Evolutionary conservation across 1,140 invertebrate genomes (phyloP), one percentile per base, ranked within the genome.

Genomic region (Anadara kagoshimensis): DNA sequence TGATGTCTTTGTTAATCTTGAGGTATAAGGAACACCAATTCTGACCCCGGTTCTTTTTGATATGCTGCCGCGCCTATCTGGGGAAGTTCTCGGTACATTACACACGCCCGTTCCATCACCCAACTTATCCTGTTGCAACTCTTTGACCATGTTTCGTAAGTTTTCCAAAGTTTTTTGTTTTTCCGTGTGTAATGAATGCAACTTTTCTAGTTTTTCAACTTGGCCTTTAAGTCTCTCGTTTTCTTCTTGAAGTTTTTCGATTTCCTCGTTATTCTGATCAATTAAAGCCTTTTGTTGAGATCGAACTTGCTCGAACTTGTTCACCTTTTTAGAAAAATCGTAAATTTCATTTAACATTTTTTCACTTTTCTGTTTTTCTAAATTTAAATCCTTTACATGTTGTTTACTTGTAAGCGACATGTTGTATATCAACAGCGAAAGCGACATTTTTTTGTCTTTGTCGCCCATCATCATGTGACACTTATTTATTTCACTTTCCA

Each of bases 131-230:
- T 36, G 63, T 26, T 75, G 72, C 20, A 78, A 45, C 12, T 83
- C 79, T 65, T 71, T 51, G 0, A 79, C 72, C 62, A 78, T 78
- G 24, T 71, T 75, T 24, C 56, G 63, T 8, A 81, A 57, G 71
- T 78, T 79, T 56, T 75, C 71, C 5, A 81, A 58, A 49, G 79
- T 81, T 44, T 81, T 76, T 66, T 81, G 76, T 59, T 82, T 80
- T 64, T 83, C 78, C 5, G 74, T 41, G 45, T 81, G 79, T 54
- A 73, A 64, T 36, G 63, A 64, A 53, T 78, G 73, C 1, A 77
- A 45, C 49, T 67, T 63, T 58, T 83, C 76, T 14, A 80, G 76
- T 18, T 76, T 73, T 10, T 49, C 44, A 47, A 74, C 59, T 56
- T 77, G 78, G 18, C 74, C 75, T 44, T 49, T 29, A 10, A 79